Base-by-base conservation (phyloP, 2,888 invertebrate species). In the Gryllus longicercus region DNA sequence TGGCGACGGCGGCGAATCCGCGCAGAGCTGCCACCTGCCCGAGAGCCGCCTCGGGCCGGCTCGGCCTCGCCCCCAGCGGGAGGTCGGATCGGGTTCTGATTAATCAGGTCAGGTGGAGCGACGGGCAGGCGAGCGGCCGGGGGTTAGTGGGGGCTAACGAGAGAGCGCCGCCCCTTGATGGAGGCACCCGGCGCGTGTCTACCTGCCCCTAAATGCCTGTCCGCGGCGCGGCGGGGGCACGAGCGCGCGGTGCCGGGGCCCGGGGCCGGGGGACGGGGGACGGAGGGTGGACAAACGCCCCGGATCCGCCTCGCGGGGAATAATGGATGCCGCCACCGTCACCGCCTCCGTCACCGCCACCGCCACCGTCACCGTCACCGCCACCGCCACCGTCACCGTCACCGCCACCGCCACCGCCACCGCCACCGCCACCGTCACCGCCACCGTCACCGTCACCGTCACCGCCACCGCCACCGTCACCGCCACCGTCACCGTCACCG, bases 101-200 rank as follows among this genome's bases (percentile, higher is more conserved):
- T 63, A 63, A 63, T 63, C 63, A 63, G 63, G 63, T 63, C 63
- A 63, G 63, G 63, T 63, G 63, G 63, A 63, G 63, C n/a, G 63
- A 63, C 63, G 63, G 16, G 63, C 63, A 14, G 11, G 38, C 38
- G 38, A 4, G 38, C 38, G 38, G 38, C 5, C n/a, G 63, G 63
- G 63, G 63, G 63, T 63, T 63, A 63, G 63, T 8, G 63, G 63
- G 63, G 63, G 63, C 63, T 63, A 63, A 63, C 63, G 63, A 63
- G 63, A n/a, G 16, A 63, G 63, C 63, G 63, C 63, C 63, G 63
- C 63, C 63, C 63, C 63, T 63, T 63, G 14, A 63, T 63, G 16
- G 63, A 8, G 16, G 63, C 63, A 63, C 16, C 63, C 63, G 63
- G 63, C 63, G 63, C 63, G 63, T 63, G 63, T 63, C 63, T 63